Conservation (phyloP, 2,888 invertebrate genomes). For the Calliopum simillimum region DNA sequence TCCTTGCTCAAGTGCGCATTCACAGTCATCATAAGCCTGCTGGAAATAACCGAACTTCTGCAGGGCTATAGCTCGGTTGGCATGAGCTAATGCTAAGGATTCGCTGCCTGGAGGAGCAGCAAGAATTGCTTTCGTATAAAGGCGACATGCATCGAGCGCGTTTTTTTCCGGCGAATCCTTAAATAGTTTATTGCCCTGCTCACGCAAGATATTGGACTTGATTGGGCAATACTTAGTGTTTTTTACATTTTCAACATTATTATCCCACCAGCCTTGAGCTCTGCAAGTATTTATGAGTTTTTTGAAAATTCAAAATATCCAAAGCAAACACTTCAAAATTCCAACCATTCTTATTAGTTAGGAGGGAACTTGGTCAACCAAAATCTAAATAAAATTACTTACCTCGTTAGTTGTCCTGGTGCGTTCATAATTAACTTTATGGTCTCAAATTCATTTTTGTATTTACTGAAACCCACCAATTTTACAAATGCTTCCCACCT, state of each 20-base stretch:
- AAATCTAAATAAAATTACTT: too few relatives aligned
- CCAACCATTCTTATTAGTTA: too few relatives aligned
- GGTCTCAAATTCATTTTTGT: conserved; percentile 51
- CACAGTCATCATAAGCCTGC: conserved; percentile 61
- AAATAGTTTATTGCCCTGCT: conserved; percentile 55
- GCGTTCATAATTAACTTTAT: conserved; percentile 43
- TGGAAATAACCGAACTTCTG: conserved; percentile 58
- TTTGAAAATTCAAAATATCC: too few relatives aligned
- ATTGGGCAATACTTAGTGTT: too few relatives aligned
- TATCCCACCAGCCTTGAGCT: too few relatives aligned
- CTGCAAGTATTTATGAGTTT: too few relatives aligned
- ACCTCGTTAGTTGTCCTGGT: not conserved
- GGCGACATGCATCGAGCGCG: conserved; percentile 49
- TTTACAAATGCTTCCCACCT: too few relatives aligned
- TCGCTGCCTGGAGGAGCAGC: conserved; percentile 50
- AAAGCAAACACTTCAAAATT: too few relatives aligned
- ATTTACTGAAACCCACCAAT: conserved; percentile 25
- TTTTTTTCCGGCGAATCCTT: conserved; percentile 34
- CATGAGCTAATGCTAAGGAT: conserved; percentile 40
- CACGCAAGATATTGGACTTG: conserved; percentile 41
- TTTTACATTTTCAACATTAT: not conserved
- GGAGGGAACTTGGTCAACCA: too few relatives aligned
- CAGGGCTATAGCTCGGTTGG: conserved; percentile 61
- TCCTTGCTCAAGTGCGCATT: conserved; percentile 54
- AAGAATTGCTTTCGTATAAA: conserved; percentile 60